Conservation (phyloP, 2,113 vertebrate species). For the Capricornis sumatraensis region DNA sequence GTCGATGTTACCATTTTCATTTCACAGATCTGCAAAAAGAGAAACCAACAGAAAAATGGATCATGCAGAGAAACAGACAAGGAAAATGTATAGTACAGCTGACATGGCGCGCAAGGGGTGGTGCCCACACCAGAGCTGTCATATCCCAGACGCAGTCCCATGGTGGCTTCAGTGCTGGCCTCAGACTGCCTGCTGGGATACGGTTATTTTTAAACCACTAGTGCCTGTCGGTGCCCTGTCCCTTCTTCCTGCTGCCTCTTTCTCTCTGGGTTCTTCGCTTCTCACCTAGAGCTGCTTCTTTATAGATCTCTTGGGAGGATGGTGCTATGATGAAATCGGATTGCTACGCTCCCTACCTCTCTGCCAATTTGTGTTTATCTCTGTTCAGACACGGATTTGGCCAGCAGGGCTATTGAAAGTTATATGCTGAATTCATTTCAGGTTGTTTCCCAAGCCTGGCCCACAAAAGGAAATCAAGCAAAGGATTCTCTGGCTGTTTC, state of each 20-base stretch:
- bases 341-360: neutral
- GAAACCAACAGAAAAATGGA: neutral
- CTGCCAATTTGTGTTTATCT: slow-evolving; percentile 51
- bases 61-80: neutral
- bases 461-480: neutral
- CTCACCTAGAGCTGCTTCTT: neutral
- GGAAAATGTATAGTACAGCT: neutral
- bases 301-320: neutral
- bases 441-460: neutral
- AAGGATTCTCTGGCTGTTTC: neutral
- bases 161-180: neutral
- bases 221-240: neutral
- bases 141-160: neutral
- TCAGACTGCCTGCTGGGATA: neutral
- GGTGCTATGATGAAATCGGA: neutral
- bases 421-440: slow-evolving; percentile 33
- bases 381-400: slow-evolving; percentile 22
- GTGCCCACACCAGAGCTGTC: neutral
- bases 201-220: neutral
- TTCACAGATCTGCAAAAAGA: neutral
- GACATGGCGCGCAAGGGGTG: accelerated
- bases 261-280: neutral
- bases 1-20: neutral
- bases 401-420: slow-evolving; percentile 21
- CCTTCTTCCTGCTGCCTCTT: neutral